Evolutionary conservation across 2,113 vertebrate species (phyloP).

Genomic region (Pogonocichla stellata): DNA sequence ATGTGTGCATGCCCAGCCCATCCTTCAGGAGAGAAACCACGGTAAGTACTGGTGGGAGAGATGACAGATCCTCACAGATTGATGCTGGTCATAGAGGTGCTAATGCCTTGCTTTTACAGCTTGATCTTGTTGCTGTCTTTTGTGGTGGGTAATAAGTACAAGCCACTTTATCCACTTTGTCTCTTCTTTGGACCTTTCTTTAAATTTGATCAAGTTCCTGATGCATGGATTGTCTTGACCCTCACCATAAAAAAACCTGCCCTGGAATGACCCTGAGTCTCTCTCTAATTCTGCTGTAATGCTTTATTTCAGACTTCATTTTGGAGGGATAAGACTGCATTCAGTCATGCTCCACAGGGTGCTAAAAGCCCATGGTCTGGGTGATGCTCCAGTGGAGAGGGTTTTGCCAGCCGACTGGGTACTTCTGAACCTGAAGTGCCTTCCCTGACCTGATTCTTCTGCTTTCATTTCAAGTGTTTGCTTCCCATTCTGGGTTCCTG

Average conservation of each 20-base stretch:
- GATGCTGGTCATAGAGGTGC: not conserved
- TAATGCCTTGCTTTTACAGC: not conserved
- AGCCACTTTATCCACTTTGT: not conserved
- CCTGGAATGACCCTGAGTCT: not conserved
- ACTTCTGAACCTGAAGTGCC: not conserved
- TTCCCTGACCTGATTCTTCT: not conserved
- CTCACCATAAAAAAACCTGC: not conserved
- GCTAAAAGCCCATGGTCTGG: conserved; percentile 19
- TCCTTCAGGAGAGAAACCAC: not conserved
- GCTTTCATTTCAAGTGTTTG: not conserved
- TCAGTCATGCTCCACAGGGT: conserved; percentile 5
- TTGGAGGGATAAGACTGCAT: not conserved
- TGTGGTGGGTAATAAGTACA: not conserved
- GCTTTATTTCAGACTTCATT: conserved; percentile 17
- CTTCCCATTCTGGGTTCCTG: not conserved
- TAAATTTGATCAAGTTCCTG: not conserved
- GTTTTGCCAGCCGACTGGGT: conserved; percentile 3
- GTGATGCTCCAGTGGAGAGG: conserved; percentile 5
- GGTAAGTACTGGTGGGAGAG: not conserved
- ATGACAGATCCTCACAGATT: not conserved
- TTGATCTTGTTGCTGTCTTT: not conserved
- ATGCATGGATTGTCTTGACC: not conserved
- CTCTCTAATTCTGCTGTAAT: not conserved
- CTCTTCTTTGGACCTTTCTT: not conserved
- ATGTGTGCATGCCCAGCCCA: not conserved